Evolutionary conservation across 1,140 invertebrate species (phyloP).

Genomic region (Phenacoccus solenopsis): DNA sequence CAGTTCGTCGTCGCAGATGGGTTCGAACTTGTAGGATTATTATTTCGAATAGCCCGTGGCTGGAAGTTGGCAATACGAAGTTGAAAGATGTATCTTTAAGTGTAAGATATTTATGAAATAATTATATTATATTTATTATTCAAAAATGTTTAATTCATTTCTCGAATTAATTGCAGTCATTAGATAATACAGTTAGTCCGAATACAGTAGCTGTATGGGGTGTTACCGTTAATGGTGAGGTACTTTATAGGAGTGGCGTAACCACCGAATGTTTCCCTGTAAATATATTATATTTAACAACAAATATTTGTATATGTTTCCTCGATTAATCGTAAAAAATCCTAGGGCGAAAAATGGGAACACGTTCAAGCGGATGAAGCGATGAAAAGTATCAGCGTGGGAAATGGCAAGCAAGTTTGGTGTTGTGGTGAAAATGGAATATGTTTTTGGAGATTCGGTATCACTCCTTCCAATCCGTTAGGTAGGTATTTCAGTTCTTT

Average conservation of each 20-base stretch:
- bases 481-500: constrained; percentile 36
- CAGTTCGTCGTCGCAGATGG: constrained; percentile 73
- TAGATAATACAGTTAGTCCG: not conserved
- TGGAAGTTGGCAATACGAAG: constrained; percentile 67
- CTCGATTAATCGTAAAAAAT: not conserved
- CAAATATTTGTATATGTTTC: not conserved
- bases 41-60: constrained; percentile 71
- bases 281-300: constrained; percentile 27
- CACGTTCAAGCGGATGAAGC: constrained; percentile 64
- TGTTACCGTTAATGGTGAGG: constrained; percentile 66
- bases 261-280: constrained; percentile 51
- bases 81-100: constrained; percentile 66
- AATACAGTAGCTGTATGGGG: constrained; percentile 55
- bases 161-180: no score
- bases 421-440: constrained; percentile 72
- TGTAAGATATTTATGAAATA: constrained; percentile 35
- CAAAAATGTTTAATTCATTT: not conserved
- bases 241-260: constrained; percentile 62
- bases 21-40: constrained; percentile 64
- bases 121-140: no score
- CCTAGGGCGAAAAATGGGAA: constrained; percentile 61
- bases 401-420: constrained; percentile 61
- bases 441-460: constrained; percentile 59
- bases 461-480: constrained; percentile 46
- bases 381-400: constrained; percentile 54